Base-by-base conservation (phyloP, 2,888 invertebrate species). In the Aphrophora alni region DNA sequence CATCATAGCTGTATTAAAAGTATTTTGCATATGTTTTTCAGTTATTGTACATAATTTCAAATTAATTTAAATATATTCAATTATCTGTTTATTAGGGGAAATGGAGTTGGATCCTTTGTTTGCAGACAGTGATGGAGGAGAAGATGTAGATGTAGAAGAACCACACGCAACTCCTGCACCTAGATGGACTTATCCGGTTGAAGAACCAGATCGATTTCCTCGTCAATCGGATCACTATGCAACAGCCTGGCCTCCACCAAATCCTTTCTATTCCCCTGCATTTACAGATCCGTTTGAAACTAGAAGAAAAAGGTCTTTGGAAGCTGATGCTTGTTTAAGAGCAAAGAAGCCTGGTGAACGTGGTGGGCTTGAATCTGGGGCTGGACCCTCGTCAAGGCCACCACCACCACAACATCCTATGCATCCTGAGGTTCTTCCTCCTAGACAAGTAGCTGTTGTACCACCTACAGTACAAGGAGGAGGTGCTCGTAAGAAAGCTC, bases 41-140 rank as follows among this genome's bases (percentile, higher is more conserved):
- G n/a, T n/a, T n/a, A n/a, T n/a, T n/a, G n/a, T n/a, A n/a, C n/a
- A n/a, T n/a, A n/a, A n/a, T n/a, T n/a, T n/a, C n/a, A n/a, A n/a
- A n/a, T n/a, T n/a, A n/a, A n/a, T n/a, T 33, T 33, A 33, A 3
- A 3, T 33, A 33, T 33, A 33, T 71, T 78, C 73, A 33, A 27
- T 75, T 33, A 70, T 69, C 25, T 28, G 51, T 33, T 44, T 17
- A 44, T 12, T 90, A 89, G 92, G 91, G 85, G 91, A 92, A 86
- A 92, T 92, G 91, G 92, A 92, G 84, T 92, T 90, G 87, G 92
- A 92, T 83, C 91, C 91, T 83, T 88, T 93, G 81, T 92, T 92
- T 88, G 92, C 92, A 79, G 92, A 91, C 85, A 92, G 92, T 87
- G 92, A 92, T 87, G 91, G 92, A 85, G 91, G 91, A 84, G 92